Evolutionary conservation across 2,797 vertebrate genomes (phyloP).

Genomic region (Thaleichthys pacificus): DNA sequence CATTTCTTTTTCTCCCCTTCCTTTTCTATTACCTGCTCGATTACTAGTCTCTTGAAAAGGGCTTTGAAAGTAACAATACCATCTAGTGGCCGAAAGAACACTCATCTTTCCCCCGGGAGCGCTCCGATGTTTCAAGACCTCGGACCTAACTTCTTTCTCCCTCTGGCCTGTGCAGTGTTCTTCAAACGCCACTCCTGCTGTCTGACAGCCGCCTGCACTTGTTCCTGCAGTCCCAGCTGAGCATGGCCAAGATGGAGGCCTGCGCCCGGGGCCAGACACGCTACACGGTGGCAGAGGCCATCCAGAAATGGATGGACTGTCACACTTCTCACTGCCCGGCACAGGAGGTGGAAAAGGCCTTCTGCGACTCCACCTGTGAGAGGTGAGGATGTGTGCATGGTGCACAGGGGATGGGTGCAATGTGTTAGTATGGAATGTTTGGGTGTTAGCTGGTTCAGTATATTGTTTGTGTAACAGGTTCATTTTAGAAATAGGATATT

Average conservation of each 20-base stretch:
- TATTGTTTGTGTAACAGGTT: not conserved
- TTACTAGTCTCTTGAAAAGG: not conserved
- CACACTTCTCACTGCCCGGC: slow-evolving; percentile 73
- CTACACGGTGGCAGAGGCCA: slow-evolving; percentile 90
- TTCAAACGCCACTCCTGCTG: slow-evolving; percentile 81
- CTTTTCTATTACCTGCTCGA: not conserved
- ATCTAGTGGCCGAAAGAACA: slow-evolving; percentile 31
- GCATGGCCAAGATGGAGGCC: slow-evolving; percentile 81
- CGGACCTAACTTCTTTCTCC: not conserved
- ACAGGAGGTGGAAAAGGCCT: slow-evolving; percentile 69
- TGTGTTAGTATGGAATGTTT: not conserved
- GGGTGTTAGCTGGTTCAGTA: not conserved
- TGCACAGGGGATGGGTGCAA: too few relatives aligned
- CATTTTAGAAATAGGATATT: not conserved
- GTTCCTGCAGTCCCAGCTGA: slow-evolving; percentile 92
- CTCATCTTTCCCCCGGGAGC: too few relatives aligned
- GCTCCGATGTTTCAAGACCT: too few relatives aligned
- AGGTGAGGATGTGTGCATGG: not conserved
- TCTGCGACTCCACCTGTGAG: slow-evolving; percentile 71
- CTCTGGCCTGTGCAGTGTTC: slow-evolving; percentile 69
- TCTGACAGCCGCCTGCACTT: slow-evolving; percentile 95
- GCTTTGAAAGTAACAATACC: slow-evolving; percentile 12
- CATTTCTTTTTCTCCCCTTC: not conserved
- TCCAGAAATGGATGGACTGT: slow-evolving; percentile 75
- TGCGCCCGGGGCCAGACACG: slow-evolving; percentile 87